Evolutionary conservation across 2,113 vertebrate species (phyloP).

Genomic region (Phalacrocorax carbo): DNA sequence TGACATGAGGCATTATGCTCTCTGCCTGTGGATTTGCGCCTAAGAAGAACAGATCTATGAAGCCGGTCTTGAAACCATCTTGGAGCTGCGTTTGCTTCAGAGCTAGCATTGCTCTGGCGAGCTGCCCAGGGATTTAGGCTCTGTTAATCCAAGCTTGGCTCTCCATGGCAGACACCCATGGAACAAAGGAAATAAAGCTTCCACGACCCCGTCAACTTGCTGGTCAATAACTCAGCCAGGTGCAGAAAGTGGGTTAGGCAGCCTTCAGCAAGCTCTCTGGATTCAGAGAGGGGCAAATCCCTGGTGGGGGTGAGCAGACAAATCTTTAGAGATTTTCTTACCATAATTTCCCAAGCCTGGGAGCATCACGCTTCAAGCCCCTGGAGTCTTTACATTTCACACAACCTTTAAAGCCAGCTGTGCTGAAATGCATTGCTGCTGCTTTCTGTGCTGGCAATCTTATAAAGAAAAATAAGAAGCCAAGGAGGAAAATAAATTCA

Average conservation of each 20-base stretch:
- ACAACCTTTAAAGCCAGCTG: neutral
- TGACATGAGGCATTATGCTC: conserved; percentile 14
- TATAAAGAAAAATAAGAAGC: neutral
- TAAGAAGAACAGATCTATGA: conserved; percentile 27
- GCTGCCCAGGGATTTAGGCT: conserved; percentile 68
- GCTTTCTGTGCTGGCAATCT: neutral
- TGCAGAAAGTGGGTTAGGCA: conserved; percentile 47
- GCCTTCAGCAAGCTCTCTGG: neutral
- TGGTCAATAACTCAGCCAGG: conserved; percentile 64
- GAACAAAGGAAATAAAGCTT: conserved; percentile 70
- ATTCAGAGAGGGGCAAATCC: neutral
- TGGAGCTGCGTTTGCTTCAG: conserved; percentile 20
- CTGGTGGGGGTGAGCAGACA: neutral
- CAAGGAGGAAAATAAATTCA: neutral
- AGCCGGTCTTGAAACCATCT: conserved; percentile 41
- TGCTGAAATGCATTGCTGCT: neutral
- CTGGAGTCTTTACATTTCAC: neutral
- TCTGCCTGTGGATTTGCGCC: neutral
- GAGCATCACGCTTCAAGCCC: accelerated
- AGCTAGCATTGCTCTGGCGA: conserved; percentile 53
- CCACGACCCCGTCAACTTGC: neutral
- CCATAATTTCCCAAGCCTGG: neutral
- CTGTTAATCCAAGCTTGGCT: conserved; percentile 60
- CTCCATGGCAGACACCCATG: conserved; percentile 52
- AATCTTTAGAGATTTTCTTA: conserved; percentile 20